Conservation (phyloP, 2,888 invertebrate species). For the Ophion ventricosus region DNA sequence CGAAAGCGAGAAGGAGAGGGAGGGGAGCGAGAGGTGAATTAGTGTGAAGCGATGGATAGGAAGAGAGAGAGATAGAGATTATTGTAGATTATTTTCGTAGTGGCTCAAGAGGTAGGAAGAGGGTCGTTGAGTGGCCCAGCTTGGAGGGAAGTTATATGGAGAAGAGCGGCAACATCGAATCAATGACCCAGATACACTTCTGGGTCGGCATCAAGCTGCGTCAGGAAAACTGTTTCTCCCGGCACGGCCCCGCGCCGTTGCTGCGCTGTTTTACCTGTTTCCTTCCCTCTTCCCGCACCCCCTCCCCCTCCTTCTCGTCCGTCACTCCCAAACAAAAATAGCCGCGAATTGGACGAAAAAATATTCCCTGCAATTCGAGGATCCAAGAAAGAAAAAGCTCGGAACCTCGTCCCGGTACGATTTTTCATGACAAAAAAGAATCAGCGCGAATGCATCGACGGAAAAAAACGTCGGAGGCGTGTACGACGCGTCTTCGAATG, state of each 20-base stretch:
- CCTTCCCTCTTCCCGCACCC: neutral
- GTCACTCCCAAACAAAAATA: neutral
- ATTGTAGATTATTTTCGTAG: slow-evolving; percentile 54
- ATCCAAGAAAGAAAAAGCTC: no score
- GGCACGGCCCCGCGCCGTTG: slow-evolving; percentile 12
- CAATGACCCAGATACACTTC: slow-evolving; percentile 71
- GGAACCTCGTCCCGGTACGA: no score
- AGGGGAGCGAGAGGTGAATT: neutral
- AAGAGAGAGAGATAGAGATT: neutral
- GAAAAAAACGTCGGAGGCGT: no score
- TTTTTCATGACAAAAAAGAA: no score
- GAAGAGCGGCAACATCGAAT: slow-evolving; percentile 62
- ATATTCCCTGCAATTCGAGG: no score
- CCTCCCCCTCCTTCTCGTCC: no score
- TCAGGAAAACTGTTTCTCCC: slow-evolving; percentile 57
- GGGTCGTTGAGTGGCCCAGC: slow-evolving; percentile 42
- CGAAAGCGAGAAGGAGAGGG: neutral
- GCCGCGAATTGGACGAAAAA: no score
- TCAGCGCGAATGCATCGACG: no score
- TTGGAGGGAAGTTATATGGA: slow-evolving; percentile 36
- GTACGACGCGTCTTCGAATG: neutral
- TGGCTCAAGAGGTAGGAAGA: slow-evolving; percentile 44
- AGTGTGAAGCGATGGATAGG: neutral
- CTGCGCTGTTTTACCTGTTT: slow-evolving; percentile 34
- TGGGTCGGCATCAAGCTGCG: slow-evolving; percentile 67